These are phyloP conservation scores for Cantharis nigra DNA, from an alignment of 2,888 invertebrate species.

Conservation along the genomic window DNA sequence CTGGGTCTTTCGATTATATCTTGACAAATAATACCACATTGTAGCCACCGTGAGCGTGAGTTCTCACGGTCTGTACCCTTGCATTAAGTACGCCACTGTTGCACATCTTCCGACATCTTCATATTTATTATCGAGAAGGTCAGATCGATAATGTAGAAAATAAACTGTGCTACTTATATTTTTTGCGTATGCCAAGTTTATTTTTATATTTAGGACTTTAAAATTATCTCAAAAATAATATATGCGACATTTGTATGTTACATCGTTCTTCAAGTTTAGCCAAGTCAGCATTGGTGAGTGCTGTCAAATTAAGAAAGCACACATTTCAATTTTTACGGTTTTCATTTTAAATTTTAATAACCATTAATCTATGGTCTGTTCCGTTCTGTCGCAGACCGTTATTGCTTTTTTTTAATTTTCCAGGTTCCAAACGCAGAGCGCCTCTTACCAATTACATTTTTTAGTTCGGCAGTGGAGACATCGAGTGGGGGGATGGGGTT, in stretches of 20 bases:
- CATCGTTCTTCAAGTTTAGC: not conserved
- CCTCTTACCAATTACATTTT: too few species aligned
- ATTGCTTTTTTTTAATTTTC: too few species aligned
- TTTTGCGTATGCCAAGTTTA: not conserved
- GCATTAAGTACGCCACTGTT: conserved; percentile 15
- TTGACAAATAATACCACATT: conserved; percentile 24
- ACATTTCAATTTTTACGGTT: too few species aligned
- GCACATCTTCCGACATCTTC: not conserved
- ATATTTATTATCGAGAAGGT: not conserved
- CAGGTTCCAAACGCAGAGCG: too few species aligned
- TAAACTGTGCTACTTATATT: not conserved
- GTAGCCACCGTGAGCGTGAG: conserved; percentile 26
- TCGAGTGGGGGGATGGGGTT: too few species aligned
- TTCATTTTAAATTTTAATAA: too few species aligned
- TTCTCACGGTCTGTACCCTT: conserved; percentile 22
- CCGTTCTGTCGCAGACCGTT: too few species aligned
- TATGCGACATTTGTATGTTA: not conserved
- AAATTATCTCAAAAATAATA: not conserved
- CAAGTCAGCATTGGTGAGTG: not conserved
- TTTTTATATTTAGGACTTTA: not conserved
- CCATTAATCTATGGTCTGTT: too few species aligned
- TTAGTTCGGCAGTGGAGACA: too few species aligned
- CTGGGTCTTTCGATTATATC: conserved; percentile 18
- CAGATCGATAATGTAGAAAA: not conserved
- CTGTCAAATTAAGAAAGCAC: too few species aligned